Conservation (phyloP, 2,113 vertebrate species). For the Poeciliopsis prolifica region DNA sequence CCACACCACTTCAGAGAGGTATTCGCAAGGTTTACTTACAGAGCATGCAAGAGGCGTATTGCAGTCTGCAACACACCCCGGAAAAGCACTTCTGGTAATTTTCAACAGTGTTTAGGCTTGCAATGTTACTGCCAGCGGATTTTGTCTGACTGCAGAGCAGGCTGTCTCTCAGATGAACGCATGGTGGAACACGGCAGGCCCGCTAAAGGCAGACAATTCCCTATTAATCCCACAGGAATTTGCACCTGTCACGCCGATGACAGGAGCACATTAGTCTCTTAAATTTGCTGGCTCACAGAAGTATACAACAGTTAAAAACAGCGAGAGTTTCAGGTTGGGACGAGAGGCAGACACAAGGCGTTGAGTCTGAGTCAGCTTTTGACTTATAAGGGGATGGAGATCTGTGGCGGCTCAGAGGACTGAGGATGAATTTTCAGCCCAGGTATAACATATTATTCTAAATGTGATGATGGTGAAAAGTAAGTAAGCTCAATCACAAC, state of each 20-base stretch:
- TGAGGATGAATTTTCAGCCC: conserved; percentile 4
- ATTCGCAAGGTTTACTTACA: conserved; percentile 12
- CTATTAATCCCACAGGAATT: conserved; percentile 43
- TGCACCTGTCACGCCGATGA: conserved; percentile 32
- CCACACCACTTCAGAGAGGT: conserved; percentile 12
- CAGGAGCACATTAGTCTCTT: conserved; percentile 56
- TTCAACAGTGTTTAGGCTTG: conserved; percentile 64
- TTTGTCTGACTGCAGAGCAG: conserved; percentile 34
- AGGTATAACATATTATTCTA: not conserved
- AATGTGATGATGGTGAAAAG: not conserved
- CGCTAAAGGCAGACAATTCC: conserved; percentile 32
- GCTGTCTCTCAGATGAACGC: conserved; percentile 32
- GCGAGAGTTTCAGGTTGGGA: conserved; percentile 42
- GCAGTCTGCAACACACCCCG: not conserved
- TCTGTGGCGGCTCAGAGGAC: conserved; percentile 4
- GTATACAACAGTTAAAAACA: conserved; percentile 12
- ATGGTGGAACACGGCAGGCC: conserved; percentile 26
- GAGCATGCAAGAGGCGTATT: conserved; percentile 15
- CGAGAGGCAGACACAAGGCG: conserved; percentile 2
- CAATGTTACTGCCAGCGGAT: conserved; percentile 29
- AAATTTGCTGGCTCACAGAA: conserved; percentile 30
- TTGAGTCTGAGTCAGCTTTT: conserved; percentile 40
- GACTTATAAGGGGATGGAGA: not conserved
- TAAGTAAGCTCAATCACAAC: not conserved
- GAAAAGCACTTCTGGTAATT: conserved; percentile 56